Conservation (phyloP, 2,797 vertebrate genomes). For the Melanotaenia parkinsoni region DNA sequence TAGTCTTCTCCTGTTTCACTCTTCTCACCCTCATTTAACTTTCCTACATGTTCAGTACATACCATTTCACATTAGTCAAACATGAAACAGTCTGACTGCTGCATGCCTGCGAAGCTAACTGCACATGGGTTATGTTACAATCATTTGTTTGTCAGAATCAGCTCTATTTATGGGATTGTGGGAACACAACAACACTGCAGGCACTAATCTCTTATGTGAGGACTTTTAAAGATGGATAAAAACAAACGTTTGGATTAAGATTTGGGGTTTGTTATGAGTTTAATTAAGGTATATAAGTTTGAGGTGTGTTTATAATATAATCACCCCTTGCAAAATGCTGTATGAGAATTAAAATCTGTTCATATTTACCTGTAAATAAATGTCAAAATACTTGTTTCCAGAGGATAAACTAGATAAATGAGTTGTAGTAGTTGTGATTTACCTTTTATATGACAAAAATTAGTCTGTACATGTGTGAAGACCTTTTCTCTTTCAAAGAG, state of each 20-base stretch:
- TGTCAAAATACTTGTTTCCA: not conserved
- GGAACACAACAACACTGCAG: not conserved
- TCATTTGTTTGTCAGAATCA: not conserved
- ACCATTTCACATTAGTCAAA: not conserved
- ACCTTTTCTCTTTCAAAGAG: not conserved
- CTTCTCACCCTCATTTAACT: not conserved
- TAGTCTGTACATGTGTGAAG: not conserved
- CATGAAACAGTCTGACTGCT: not conserved
- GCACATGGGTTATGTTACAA: conserved; percentile 4
- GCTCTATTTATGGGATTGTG: not conserved
- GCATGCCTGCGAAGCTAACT: not conserved
- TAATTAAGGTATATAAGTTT: not conserved
- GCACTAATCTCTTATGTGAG: not conserved
- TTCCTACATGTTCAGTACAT: not conserved
- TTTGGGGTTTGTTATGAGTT: not conserved
- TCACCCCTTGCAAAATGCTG: not conserved
- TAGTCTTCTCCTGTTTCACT: not conserved
- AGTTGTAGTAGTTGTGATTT: not conserved
- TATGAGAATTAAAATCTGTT: not conserved
- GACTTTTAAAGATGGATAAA: not conserved
- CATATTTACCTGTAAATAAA: not conserved
- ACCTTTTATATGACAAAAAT: not conserved
- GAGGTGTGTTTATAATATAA: not conserved
- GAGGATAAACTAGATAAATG: not conserved
- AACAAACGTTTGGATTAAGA: not conserved